Conservation (phyloP, 2,797 vertebrate genomes). For the Phataginus tetradactyla region DNA sequence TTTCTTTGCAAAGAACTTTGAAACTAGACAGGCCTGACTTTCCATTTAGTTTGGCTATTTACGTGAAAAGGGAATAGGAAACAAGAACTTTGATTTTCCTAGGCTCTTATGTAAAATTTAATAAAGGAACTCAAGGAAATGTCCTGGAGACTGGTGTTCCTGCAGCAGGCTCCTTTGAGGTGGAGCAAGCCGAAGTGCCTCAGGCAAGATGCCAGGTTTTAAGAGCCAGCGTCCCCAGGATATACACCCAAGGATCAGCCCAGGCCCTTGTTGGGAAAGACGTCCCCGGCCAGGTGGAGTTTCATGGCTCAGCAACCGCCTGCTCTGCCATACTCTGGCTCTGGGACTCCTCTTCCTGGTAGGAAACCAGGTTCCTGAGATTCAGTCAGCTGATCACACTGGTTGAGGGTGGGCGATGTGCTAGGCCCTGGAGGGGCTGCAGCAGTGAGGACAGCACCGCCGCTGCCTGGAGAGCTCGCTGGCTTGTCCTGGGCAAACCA, state of each 20-base stretch:
- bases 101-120: background rate
- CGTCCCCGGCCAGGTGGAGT: fast-evolving
- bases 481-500: too few species aligned
- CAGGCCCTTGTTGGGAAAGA: background rate
- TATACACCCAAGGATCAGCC: fast-evolving
- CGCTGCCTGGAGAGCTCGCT: background rate
- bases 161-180: background rate
- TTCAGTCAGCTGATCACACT: background rate
- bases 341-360: background rate
- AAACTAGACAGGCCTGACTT: background rate
- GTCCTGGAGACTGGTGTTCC: background rate
- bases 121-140: background rate
- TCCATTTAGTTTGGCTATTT: conserved; percentile 11
- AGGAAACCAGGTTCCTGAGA: background rate
- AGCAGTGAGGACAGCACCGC: background rate
- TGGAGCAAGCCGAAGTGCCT: background rate
- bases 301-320: too few species aligned
- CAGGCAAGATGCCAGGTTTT: background rate
- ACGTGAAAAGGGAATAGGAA: background rate
- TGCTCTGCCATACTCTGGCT: background rate
- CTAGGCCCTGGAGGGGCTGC: background rate
- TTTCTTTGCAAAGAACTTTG: conserved; percentile 40
- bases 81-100: background rate
- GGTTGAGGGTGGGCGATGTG: background rate
- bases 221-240: background rate